Evolutionary conservation across 2,113 vertebrate genomes (phyloP), one percentile per base, ranked within the genome.

Genomic region (Oplegnathus fasciatus): DNA sequence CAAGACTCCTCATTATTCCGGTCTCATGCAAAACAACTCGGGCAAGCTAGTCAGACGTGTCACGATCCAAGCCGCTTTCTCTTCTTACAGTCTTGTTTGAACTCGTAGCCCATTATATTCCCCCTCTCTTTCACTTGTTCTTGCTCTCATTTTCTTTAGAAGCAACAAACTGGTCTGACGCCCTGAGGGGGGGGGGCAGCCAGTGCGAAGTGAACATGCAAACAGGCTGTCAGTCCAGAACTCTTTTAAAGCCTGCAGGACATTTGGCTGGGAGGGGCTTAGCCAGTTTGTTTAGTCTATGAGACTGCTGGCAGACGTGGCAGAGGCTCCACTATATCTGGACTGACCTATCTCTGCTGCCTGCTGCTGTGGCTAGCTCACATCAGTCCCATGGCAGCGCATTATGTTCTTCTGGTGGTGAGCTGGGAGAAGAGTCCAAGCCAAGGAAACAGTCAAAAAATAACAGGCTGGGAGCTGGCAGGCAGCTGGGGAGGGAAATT

Each of bases 251-350:
- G 78, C 61, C 83, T 42, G 32, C 54, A 69, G 89, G 82, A 80
- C 26, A 69, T 89, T 86, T 83, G 75, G 71, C 42, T 62, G 65
- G 83, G 88, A 85, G 87, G 87, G 42, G 83, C 55, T 68, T 62
- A 48, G 82, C 80, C 55, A 62, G 75, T 89, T 86, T 93, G 92
- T 93, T 93, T 94, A 90, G 93, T 94, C 91, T 93, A 64, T 74
- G 71, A 74, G 83, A 76, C 79, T 84, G 87, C 28, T 91, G 89
- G 86, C 85, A 90, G 90, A 92, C 82, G 61, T 91, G 91, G 90
- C 87, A 78, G 77, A 80, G 78, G 80, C 86, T 92, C 87, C 24
- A 26, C 70, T 84, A 73, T 87, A 88, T 88, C 87, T 80, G 76
- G 30, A 72, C 79, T 26, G 54, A 75, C 65, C 84, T 81, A 78